phyloP scores from a whole-genome alignment of 2,113 vertebrate genomes.

The Penelope pileata region DNA sequence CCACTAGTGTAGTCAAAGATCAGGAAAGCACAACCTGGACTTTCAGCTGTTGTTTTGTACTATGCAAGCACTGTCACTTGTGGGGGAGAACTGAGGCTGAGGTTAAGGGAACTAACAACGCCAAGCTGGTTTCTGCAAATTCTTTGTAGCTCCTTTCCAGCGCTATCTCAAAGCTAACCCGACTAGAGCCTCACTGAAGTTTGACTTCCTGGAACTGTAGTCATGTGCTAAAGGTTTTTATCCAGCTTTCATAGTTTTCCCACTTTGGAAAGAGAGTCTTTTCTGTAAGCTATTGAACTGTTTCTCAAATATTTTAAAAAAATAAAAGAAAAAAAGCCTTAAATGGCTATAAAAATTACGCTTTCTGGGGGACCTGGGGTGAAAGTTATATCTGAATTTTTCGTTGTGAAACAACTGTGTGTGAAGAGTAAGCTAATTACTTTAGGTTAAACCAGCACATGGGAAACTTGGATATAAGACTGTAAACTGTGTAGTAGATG shows the following conservation, averaged over 20 bases:
- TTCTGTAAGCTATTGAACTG: neutral
- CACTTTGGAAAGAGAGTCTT: neutral
- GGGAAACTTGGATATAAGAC: neutral
- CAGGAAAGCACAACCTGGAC: neutral
- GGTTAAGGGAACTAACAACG: neutral
- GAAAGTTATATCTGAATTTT: neutral
- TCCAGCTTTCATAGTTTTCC: neutral
- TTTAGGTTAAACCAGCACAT: neutral
- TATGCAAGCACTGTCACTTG: neutral
- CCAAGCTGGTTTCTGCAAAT: neutral
- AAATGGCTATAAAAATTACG: neutral
- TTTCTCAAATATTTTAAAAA: neutral
- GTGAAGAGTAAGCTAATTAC: neutral
- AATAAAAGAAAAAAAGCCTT: neutral
- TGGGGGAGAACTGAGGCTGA: neutral
- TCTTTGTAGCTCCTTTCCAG: neutral
- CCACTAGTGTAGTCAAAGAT: neutral
- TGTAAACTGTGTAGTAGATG: neutral
- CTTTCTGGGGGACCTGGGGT: neutral
- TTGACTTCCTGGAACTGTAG: neutral
- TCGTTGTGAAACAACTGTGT: neutral
- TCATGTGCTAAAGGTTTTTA: neutral
- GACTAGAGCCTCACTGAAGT: neutral
- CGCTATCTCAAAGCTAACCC: neutral
- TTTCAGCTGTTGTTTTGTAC: neutral